Conservation (phyloP, 2,888 invertebrate species). For the Slavum lentiscoides region DNA sequence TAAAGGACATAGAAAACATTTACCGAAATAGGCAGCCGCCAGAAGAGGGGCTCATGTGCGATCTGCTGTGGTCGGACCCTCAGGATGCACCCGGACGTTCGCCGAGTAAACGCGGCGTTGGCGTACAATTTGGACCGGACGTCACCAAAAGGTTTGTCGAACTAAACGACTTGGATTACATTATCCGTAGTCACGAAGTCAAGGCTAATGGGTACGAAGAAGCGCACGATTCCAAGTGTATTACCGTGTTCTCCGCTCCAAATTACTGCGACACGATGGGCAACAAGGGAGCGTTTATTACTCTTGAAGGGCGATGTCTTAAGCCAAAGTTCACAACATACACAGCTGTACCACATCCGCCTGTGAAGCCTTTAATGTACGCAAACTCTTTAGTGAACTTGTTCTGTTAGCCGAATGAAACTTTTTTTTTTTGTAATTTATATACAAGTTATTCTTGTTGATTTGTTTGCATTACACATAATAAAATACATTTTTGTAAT, state of each 20-base stretch:
- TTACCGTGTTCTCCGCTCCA: constrained; percentile 98
- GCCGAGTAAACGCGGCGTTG: constrained; percentile 95
- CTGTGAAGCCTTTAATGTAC: constrained; percentile 97
- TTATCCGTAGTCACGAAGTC: constrained; percentile 96
- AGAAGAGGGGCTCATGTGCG: constrained; percentile 97
- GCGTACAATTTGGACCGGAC: constrained; percentile 98
- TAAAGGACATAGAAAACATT: constrained; percentile 86
- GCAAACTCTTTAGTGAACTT: constrained; percentile 82
- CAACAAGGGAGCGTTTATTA: constrained; percentile 97
- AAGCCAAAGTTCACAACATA: constrained; percentile 85
- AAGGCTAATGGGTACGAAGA: constrained; percentile 95
- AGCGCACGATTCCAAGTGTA: constrained; percentile 92
- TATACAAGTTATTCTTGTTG: constrained; percentile 51
- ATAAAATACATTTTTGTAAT: constrained; percentile 54
- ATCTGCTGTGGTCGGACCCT: constrained; percentile 97
- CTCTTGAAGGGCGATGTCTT: constrained; percentile 87
- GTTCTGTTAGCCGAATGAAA: constrained; percentile 64
- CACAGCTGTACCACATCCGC: constrained; percentile 95
- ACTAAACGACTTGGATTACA: constrained; percentile 85
- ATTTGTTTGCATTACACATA: constrained; percentile 49
- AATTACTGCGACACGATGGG: constrained; percentile 99
- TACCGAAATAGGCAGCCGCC: constrained; percentile 96
- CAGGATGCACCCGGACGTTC: constrained; percentile 85
- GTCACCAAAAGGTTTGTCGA: constrained; percentile 85
- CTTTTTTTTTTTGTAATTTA: constrained; percentile 49